These are phyloP conservation scores for Syncerus caffer DNA, from an alignment of 2,797 vertebrate species.

Conservation along the genomic window DNA sequence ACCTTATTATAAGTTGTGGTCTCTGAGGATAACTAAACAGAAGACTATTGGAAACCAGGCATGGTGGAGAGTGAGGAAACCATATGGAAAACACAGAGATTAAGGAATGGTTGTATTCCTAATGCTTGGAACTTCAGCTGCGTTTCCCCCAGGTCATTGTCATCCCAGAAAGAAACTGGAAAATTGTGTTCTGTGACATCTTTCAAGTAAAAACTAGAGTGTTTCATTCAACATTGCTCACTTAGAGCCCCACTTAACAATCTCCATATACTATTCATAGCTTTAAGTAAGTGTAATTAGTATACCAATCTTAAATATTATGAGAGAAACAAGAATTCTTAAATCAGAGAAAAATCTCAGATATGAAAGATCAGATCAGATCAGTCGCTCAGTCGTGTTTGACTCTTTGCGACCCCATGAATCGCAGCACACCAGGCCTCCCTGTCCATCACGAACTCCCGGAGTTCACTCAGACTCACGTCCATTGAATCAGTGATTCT, in stretches of 20 bases:
- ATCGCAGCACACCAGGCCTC: too few relatives aligned
- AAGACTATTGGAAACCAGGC: background rate
- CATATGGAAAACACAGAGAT: background rate
- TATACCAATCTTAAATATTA: background rate
- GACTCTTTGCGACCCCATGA: too few relatives aligned
- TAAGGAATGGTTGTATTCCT: background rate
- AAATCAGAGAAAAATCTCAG: background rate
- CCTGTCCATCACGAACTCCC: too few relatives aligned
- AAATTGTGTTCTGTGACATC: background rate
- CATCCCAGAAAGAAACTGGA: background rate
- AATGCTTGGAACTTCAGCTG: background rate
- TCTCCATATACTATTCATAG: background rate
- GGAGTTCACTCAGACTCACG: too few relatives aligned
- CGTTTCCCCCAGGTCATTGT: background rate
- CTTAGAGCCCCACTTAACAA: background rate
- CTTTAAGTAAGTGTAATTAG: background rate
- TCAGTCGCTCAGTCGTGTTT: too few relatives aligned
- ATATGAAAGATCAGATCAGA: background rate
- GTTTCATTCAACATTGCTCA: background rate
- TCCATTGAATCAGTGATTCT: too few relatives aligned
- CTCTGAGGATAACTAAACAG: background rate
- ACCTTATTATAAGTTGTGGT: background rate
- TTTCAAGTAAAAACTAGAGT: background rate
- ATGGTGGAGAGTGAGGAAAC: too few relatives aligned
- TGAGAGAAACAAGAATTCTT: background rate